These are phyloP conservation scores for Teleiodes luculella DNA, from an alignment of 2,888 invertebrate species.

Conservation along the genomic window DNA sequence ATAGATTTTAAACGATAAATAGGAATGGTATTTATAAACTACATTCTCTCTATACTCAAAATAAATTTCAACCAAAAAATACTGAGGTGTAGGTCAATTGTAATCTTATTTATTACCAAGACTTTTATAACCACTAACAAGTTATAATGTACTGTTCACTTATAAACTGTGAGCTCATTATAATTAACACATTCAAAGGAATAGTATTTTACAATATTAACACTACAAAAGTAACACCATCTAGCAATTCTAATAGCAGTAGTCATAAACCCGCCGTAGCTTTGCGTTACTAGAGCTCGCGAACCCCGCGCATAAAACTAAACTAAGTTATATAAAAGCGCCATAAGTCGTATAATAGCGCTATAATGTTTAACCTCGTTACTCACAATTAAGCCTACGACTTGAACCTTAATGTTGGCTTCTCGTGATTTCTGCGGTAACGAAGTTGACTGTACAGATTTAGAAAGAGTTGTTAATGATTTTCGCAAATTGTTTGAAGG, in stretches of 20 bases:
- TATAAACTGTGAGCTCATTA: too few species aligned
- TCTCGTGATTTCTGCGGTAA: constrained; percentile 11
- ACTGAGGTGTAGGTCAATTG: too few species aligned
- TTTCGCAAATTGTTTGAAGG: not conserved
- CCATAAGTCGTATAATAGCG: constrained; percentile 27
- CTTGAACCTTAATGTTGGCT: constrained; percentile 12
- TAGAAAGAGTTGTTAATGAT: not conserved
- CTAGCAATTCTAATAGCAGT: constrained; percentile 37
- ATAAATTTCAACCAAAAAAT: too few species aligned
- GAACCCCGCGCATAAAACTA: constrained; percentile 42
- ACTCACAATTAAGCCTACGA: constrained; percentile 23
- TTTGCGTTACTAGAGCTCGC: constrained; percentile 46
- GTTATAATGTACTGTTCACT: too few species aligned
- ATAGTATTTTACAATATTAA: too few species aligned
- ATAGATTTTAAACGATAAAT: too few species aligned
- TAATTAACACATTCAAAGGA: too few species aligned
- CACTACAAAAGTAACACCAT: constrained; percentile 22
- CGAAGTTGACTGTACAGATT: not conserved
- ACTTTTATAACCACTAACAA: too few species aligned
- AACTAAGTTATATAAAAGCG: constrained; percentile 33
- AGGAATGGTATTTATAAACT: too few species aligned
- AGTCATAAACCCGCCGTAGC: constrained; percentile 48
- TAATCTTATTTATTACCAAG: too few species aligned
- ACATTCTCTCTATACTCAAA: too few species aligned
- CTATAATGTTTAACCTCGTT: constrained; percentile 33